These are phyloP conservation scores for Euproctis similis DNA, from an alignment of 2,888 invertebrate species.

Conservation along the genomic window DNA sequence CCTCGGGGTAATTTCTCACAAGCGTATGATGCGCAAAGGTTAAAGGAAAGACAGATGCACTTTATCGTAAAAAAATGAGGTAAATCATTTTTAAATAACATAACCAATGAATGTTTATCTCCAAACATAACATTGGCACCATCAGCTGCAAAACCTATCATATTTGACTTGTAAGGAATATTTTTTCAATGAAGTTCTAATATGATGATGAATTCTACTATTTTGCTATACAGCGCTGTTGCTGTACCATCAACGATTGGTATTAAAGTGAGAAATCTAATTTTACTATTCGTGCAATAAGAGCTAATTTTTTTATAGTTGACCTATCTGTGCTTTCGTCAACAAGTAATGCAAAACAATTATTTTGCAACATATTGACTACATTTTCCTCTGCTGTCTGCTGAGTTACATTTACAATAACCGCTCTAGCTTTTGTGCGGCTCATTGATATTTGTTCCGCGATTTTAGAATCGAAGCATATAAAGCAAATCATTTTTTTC, in stretches of 20 bases:
- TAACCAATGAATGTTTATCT: constrained; percentile 10
- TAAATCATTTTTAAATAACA: constrained; percentile 9
- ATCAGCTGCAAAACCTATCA: constrained; percentile 18
- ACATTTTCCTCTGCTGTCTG: constrained; percentile 2
- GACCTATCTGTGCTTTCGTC: constrained; percentile 21
- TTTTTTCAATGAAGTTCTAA: constrained; percentile 15
- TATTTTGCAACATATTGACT: constrained; percentile 14
- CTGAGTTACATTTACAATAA: constrained; percentile 11
- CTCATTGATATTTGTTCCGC: constrained; percentile 13
- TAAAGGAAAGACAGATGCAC: constrained; percentile 19
- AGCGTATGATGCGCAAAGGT: constrained; percentile 8
- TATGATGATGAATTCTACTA: too few species aligned
- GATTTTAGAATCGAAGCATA: constrained; percentile 17
- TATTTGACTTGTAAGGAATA: constrained; percentile 17
- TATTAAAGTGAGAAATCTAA: constrained; percentile 21
- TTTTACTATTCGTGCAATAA: constrained; percentile 13
- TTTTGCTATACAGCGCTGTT: constrained; percentile 15
- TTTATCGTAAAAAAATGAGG: constrained; percentile 15
- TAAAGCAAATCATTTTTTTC: constrained; percentile 12
- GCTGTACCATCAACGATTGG: constrained; percentile 19
- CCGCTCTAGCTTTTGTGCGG: constrained; percentile 16
- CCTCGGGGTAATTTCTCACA: constrained; percentile 8
- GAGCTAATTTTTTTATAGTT: constrained; percentile 19
- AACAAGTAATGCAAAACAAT: constrained; percentile 16
- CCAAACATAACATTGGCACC: constrained; percentile 19